Base-by-base conservation (phyloP, 2,113 vertebrate genomes). In the Platanista minor region DNA sequence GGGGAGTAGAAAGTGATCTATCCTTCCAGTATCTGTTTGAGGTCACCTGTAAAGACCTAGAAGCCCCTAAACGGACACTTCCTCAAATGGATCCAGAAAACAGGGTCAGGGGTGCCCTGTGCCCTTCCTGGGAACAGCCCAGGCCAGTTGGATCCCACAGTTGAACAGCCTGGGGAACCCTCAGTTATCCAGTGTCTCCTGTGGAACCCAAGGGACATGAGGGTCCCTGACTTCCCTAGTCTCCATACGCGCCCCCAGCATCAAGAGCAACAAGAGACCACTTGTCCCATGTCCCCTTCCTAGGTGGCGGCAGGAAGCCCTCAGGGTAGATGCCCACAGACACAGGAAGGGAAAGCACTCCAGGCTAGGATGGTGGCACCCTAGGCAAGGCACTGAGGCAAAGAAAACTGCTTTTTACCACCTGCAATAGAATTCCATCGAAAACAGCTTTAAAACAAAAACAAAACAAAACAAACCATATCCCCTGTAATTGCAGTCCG, bases 371-470 rank as follows among this genome's bases (percentile, higher is more conserved):
- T 1, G 0, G 10, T 39, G 59, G 36, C 9, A 71, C 18, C 29
- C 13, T 54, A 88, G 39, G 36, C 61, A 93, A 49, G 39, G 29
- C 6, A 90, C 36, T 64, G 4, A 33, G 54, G 75, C 39, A 46
- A 90, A 66, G 23, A 96, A 92, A 94, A 84, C 29, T 36, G 33
- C 36, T 46, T 91, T 87, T 95, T 80, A 82, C 31, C 27, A n/a
- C 78, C 36, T 17, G 2, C 66, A 66, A 77, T 43, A 96, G n/a
- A 86, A 91, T 86, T 81, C 61, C 33, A 29, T 29, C 43, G 80
- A 62, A 57, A 91, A 87, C 13, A 91, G 86, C 11, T 46, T 64
- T 85, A 61, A 72, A 83, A 33, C 77, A 80, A 57, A 69, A 46
- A 33, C 11, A 46, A 31, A 64, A 61, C 25, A 11, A 36, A 80